phyloP scores from a whole-genome alignment of 2,888 invertebrate genomes.

The Idaea biselata region DNA sequence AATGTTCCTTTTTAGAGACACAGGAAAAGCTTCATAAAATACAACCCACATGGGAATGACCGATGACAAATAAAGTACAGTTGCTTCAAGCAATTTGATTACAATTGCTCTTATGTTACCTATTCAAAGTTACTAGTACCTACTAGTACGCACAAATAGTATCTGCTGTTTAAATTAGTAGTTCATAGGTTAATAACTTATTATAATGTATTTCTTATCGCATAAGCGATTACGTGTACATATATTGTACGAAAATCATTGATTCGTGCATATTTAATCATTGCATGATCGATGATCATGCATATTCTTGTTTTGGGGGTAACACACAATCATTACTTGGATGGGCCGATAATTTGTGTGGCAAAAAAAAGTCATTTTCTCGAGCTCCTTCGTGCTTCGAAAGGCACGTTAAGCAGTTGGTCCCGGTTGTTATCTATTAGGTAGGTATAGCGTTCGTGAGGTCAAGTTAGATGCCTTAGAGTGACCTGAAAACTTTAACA shows the following conservation, averaged over 20 bases:
- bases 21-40: background rate
- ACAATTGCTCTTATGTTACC: background rate
- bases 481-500: no score
- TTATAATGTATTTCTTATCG: background rate
- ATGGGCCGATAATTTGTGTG: no score
- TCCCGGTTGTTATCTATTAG: no score
- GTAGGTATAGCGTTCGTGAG: no score
- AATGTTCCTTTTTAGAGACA: background rate
- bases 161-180: background rate
- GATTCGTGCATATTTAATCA: background rate
- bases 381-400: no score
- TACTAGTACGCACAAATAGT: background rate
- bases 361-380: no score
- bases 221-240: background rate
- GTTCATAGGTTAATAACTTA: background rate
- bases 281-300: no score
- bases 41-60: background rate
- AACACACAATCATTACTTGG: no score
- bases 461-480: no score
- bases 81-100: background rate
- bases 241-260: background rate
- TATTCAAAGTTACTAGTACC: background rate
- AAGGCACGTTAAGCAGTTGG: no score
- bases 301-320: no score
- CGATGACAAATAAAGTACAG: conserved; percentile 1